A percentile compares a stretch with the other conserved stretches of the same genome.
Evolutionary conservation across 2,113 vertebrate genomes (phyloP).

Genomic region (Hippocampus guttulatus): DNA sequence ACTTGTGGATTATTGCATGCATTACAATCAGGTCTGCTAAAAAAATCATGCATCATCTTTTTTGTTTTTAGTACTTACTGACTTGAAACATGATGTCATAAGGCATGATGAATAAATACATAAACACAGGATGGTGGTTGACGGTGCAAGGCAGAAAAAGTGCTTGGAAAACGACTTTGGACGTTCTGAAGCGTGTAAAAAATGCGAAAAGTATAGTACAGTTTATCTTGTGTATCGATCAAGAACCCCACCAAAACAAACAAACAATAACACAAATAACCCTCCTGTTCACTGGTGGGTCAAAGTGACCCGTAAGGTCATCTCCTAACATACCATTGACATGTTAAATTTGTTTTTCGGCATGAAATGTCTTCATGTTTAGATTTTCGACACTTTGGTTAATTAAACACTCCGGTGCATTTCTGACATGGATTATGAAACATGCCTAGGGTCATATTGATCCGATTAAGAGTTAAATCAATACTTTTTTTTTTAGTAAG

Average conservation of each 20-base stretch:
- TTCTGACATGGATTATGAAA: too few relatives aligned
- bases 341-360: too few relatives aligned
- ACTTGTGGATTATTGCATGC: slow-evolving; percentile 76
- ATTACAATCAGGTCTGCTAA: slow-evolving; percentile 69
- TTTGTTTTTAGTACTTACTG: background rate
- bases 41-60: slow-evolving; percentile 60
- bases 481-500: too few relatives aligned
- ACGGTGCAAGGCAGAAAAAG: background rate
- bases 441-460: too few relatives aligned
- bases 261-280: background rate
- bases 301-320: background rate
- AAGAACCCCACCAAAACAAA: background rate
- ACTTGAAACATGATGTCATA: background rate
- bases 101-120: background rate
- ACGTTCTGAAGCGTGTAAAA: background rate
- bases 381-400: too few relatives aligned
- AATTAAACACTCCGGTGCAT: too few relatives aligned
- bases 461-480: too few relatives aligned
- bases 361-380: too few relatives aligned
- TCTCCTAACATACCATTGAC: background rate
- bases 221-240: background rate
- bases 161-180: background rate
- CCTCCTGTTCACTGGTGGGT: background rate
- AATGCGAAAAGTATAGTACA: background rate
- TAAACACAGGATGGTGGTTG: background rate